Evolutionary conservation across 2,797 vertebrate genomes (phyloP).

Genomic region (Thripadectes ignobilis): DNA sequence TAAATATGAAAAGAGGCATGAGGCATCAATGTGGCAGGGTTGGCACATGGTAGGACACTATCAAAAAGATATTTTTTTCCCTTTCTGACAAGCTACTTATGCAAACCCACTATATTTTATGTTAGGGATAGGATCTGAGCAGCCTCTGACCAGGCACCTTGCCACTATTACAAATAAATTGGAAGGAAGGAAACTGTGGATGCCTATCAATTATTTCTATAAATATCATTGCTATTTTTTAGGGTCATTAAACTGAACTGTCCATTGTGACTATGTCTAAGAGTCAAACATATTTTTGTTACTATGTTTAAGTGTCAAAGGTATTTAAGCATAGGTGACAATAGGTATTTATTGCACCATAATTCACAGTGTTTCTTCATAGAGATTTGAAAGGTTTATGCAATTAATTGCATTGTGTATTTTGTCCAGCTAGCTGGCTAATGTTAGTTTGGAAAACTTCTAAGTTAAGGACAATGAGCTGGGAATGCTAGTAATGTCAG

Average conservation of each 20-base stretch:
- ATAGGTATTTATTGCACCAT: neutral
- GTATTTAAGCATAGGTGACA: neutral
- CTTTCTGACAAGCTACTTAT: neutral
- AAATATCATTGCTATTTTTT: neutral
- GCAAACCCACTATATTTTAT: neutral
- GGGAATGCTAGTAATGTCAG: neutral
- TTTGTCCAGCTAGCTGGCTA: neutral
- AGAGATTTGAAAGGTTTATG: neutral
- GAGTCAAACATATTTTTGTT: neutral
- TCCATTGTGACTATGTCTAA: neutral
- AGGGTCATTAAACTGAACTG: neutral
- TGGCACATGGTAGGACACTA: neutral
- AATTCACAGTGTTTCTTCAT: neutral
- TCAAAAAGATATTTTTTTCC: neutral
- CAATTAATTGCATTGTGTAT: neutral
- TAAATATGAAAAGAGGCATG: conserved; percentile 50
- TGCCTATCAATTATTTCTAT: neutral
- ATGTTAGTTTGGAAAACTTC: neutral
- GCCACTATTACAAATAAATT: neutral
- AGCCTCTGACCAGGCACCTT: neutral
- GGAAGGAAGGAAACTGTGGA: neutral
- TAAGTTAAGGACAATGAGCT: neutral
- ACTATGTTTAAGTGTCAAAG: neutral
- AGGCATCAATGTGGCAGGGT: conserved; percentile 3
- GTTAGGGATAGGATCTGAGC: neutral